These are phyloP conservation scores for Typhlomys cinereus DNA, from an alignment of 2,113 vertebrate genomes.

Conservation along the genomic window DNA sequence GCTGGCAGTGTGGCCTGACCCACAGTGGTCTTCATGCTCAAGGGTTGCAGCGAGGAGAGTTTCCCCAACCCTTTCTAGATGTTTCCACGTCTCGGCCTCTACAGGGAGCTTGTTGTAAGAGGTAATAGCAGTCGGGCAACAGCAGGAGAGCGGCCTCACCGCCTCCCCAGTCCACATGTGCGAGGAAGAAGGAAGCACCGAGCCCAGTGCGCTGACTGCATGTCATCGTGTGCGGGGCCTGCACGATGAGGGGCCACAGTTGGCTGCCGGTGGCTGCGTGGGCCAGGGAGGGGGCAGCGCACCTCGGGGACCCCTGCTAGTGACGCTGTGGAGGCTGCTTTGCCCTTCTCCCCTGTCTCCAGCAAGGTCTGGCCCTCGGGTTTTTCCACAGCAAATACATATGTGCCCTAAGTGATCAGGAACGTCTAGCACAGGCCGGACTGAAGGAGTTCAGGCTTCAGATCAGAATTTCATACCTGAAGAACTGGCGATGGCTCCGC, in stretches of 20 bases:
- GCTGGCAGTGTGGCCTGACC: no score
- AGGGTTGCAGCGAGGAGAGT: not conserved
- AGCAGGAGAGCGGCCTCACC: no score
- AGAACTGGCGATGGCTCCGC: not conserved
- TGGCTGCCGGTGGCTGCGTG: not conserved
- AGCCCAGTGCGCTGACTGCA: no score
- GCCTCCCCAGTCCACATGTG: no score
- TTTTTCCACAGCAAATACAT: not conserved
- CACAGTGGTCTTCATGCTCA: not conserved
- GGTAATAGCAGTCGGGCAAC: no score
- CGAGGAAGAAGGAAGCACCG: no score
- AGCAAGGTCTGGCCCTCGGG: not conserved
- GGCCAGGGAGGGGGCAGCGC: no score
- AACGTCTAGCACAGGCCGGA: not conserved
- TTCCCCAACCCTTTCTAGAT: not conserved
- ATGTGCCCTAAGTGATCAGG: not conserved
- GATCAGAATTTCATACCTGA: not conserved
- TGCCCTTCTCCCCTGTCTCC: no score
- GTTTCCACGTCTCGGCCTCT: not conserved
- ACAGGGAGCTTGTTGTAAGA: no score
- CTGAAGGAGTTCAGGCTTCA: not conserved
- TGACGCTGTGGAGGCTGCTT: no score
- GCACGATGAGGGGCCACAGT: not conserved
- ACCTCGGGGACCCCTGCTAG: fast-evolving
- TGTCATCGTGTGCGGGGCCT: fast-evolving